phyloP scores from a whole-genome alignment of 2,888 invertebrate genomes.

The Colostygia pectinataria region DNA sequence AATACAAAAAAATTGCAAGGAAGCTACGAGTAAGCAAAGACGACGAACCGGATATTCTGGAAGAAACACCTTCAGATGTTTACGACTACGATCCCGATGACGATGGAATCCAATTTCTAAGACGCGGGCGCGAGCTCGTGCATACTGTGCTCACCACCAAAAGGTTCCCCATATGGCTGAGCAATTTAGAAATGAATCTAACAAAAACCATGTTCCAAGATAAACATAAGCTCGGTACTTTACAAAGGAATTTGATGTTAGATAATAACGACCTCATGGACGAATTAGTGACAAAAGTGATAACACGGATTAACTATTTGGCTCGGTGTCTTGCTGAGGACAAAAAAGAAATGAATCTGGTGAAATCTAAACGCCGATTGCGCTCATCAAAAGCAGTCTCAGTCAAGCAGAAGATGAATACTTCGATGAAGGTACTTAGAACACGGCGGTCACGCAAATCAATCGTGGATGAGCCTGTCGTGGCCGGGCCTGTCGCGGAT shows the following conservation, averaged over 20 bases:
- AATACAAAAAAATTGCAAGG: not conserved
- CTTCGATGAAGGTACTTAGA: too few species aligned
- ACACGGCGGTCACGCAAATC: too few species aligned
- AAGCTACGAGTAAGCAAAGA: not conserved
- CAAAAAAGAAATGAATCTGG: not conserved
- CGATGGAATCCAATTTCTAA: not conserved
- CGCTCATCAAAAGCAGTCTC: not conserved
- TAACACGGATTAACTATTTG: constrained; percentile 3
- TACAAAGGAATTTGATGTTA: constrained; percentile 1
- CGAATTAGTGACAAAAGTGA: not conserved
- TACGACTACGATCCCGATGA: constrained; percentile 9
- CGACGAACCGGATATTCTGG: constrained; percentile 6
- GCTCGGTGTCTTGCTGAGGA: constrained; percentile 3
- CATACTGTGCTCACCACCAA: constrained; percentile 4
- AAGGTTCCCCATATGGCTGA: constrained; percentile 8
- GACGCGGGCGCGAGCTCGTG: constrained; percentile 5
- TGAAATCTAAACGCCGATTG: not conserved
- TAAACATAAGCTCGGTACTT: constrained; percentile 5
- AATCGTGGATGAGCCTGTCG: too few species aligned
- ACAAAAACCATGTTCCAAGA: constrained; percentile 8
- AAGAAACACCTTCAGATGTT: not conserved
- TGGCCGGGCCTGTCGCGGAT: too few species aligned
- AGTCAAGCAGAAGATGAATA: too few species aligned
- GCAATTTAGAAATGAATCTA: constrained; percentile 9
- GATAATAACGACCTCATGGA: not conserved